phyloP scores from a whole-genome alignment of 1,140 invertebrate species.

The Tachypleus tridentatus region DNA sequence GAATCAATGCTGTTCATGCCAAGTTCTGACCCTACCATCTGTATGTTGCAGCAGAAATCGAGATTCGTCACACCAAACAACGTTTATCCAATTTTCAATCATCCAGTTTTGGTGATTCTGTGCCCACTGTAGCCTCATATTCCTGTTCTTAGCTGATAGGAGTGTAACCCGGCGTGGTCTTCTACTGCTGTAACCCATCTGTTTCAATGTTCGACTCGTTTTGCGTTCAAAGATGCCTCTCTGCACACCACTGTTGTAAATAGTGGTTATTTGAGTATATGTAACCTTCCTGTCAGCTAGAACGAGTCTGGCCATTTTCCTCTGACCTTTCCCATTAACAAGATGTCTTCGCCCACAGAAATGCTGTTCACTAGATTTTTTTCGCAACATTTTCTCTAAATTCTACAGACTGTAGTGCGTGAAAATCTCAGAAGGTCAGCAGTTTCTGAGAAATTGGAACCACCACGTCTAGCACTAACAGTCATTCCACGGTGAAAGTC shows the following conservation, averaged over 20 bases:
- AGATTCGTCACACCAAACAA: constrained; percentile 11
- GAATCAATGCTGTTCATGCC: constrained; percentile 6
- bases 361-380: too few species aligned
- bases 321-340: background rate
- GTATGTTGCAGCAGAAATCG: constrained; percentile 15
- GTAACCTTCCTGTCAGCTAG: background rate
- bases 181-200: constrained; percentile 1
- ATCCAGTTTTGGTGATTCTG: constrained; percentile 6
- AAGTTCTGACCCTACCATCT: constrained; percentile 12
- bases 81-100: constrained; percentile 11
- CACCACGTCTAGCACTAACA: too few species aligned
- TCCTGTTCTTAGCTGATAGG: constrained; percentile 1
- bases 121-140: constrained; percentile 7
- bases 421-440: too few species aligned
- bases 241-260: background rate
- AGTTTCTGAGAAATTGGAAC: too few species aligned
- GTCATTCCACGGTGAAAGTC: too few species aligned
- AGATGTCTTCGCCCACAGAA: background rate
- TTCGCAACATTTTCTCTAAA: too few species aligned
- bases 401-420: too few species aligned
- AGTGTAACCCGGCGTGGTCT: background rate
- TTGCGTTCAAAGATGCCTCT: background rate
- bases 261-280: background rate
- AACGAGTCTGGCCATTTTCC: background rate
- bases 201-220: background rate